Percentiles rank a stretch among this genome's conserved stretches.
phyloP scores from a whole-genome alignment of 92 coral and sea anemone genomes.

The Porites lobata region DNA sequence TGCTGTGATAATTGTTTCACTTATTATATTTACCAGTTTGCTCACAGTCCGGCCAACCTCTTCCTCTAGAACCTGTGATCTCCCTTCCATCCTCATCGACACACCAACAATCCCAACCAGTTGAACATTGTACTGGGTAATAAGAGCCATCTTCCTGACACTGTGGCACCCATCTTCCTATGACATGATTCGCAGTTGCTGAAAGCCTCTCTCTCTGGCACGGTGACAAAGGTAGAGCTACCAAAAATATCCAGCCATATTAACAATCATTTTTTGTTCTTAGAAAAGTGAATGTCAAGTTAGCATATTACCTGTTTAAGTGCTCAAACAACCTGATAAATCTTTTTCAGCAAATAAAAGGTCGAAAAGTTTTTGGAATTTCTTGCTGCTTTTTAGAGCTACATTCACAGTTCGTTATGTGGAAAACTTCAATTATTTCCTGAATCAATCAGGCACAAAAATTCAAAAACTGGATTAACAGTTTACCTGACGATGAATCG shows the following conservation, averaged over 20 bases:
- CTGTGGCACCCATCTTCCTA: slow-evolving; percentile 92
- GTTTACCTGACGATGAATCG: slow-evolving; percentile 61
- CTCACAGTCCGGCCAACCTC: slow-evolving; percentile 94
- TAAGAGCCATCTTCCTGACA: slow-evolving; percentile 92
- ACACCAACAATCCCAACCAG: slow-evolving; percentile 97
- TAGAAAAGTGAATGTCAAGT: background rate
- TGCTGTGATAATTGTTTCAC: background rate
- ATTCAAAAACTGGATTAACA: background rate
- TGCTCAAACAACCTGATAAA: no score
- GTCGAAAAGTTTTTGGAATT: background rate
- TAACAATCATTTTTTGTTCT: no score
- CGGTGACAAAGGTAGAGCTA: slow-evolving; percentile 55
- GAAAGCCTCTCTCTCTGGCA: slow-evolving; percentile 79
- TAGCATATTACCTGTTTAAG: no score
- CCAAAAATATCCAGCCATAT: background rate
- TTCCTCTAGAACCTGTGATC: slow-evolving; percentile 77
- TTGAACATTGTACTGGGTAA: slow-evolving; percentile 92
- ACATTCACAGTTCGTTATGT: no score
- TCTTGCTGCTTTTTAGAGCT: background rate
- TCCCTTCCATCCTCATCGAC: slow-evolving; percentile 94
- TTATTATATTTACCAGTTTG: slow-evolving; percentile 61
- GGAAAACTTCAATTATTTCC: background rate
- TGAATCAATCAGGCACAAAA: background rate
- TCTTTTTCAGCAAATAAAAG: no score
- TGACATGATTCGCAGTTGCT: slow-evolving; percentile 78